Evolutionary conservation across 2,888 invertebrate genomes (phyloP).

Genomic region (Netelia inedita): DNA sequence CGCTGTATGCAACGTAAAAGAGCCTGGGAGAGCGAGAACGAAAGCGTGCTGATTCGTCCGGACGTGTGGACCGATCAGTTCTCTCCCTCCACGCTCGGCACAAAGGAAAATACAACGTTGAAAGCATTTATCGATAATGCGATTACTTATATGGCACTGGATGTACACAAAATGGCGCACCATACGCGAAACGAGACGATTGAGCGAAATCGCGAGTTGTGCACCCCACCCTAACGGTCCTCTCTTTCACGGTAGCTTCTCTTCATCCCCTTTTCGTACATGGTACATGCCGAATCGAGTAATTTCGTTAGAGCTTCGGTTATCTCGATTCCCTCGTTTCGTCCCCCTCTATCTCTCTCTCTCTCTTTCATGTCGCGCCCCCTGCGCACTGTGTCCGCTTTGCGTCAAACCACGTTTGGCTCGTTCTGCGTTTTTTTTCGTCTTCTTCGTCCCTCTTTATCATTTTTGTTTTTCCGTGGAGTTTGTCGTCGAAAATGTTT

Average conservation of each 20-base stretch:
- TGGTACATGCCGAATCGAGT: conserved; percentile 27
- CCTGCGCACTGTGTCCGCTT: conserved; percentile 12
- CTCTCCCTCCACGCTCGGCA: background rate
- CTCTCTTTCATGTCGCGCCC: background rate
- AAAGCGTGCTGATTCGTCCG: conserved; percentile 47
- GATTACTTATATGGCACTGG: conserved; percentile 22
- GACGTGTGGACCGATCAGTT: conserved; percentile 45
- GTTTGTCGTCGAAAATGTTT: background rate
- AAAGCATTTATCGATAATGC: conserved; percentile 55
- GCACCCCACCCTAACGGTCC: background rate
- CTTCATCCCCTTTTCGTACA: background rate
- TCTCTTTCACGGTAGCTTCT: conserved; percentile 1
- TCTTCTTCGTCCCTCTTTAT: background rate
- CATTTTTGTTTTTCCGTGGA: background rate
- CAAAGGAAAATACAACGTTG: conserved; percentile 57
- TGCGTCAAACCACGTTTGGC: conserved; percentile 19
- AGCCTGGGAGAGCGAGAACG: background rate
- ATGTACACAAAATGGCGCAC: conserved; percentile 7
- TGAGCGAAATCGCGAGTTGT: conserved; percentile 7
- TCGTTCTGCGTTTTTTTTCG: background rate
- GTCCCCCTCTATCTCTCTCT: conserved; percentile 10
- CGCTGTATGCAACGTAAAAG: no score
- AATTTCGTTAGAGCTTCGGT: conserved; percentile 41
- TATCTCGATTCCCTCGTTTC: conserved; percentile 40
- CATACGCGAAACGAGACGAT: conserved; percentile 1